phyloP scores from a whole-genome alignment of 2,113 vertebrate genomes.

The Typhlomys cinereus region DNA sequence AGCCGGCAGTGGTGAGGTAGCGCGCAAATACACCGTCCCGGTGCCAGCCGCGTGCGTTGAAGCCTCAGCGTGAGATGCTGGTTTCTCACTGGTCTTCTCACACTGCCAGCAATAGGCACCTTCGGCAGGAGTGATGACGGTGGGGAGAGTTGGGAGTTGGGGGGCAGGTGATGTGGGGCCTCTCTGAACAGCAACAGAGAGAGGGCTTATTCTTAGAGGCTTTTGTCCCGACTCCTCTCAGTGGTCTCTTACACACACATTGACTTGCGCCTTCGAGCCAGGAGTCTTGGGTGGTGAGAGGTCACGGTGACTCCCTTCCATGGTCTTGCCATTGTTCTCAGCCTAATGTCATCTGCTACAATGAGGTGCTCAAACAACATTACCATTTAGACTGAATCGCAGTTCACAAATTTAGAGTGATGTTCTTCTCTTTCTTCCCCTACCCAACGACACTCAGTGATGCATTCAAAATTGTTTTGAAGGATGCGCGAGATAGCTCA shows the following conservation, averaged over 20 bases:
- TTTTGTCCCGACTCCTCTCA: neutral
- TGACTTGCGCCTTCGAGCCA: conserved; percentile 10
- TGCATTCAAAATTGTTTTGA: neutral
- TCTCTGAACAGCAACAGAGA: conserved; percentile 61
- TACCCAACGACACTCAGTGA: neutral
- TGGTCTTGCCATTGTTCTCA: neutral
- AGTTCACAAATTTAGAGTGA: too few relatives aligned
- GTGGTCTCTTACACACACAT: conserved; percentile 63
- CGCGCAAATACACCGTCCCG: conserved; percentile 40
- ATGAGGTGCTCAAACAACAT: neutral
- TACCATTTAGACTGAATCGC: neutral
- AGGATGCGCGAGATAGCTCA: neutral
- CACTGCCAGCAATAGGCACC: conserved; percentile 49
- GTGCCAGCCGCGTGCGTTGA: conserved; percentile 38
- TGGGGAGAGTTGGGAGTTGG: too few relatives aligned
- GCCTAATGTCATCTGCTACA: neutral
- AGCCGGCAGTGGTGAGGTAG: conserved; percentile 44
- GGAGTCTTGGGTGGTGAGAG: conserved; percentile 8
- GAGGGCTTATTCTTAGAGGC: conserved; percentile 36
- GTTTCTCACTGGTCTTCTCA: conserved; percentile 14
- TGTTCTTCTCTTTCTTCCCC: neutral
- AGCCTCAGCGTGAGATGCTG: neutral
- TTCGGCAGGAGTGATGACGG: conserved; percentile 47
- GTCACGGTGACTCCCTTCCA: neutral
- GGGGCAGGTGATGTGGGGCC: conserved; percentile 53